Evolutionary conservation across 2,888 invertebrate species (phyloP).

Genomic region (Tuberolachnus salignus): DNA sequence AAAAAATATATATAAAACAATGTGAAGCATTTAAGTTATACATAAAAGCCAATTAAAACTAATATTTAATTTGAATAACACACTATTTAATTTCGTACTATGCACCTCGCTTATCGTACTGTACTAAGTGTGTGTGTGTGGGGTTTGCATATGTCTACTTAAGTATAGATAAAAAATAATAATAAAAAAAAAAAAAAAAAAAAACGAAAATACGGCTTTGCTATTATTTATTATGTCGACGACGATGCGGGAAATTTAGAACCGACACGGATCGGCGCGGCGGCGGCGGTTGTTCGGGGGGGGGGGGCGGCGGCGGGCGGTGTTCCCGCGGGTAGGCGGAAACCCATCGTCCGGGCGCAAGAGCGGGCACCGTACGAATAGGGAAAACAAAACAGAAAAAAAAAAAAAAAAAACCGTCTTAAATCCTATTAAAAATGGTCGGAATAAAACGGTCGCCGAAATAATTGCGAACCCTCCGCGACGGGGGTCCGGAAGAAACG

Average conservation of each 20-base stretch:
- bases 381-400: not conserved
- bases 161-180: not conserved
- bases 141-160: no score
- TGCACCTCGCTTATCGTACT: no score
- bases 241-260: slow-evolving; percentile 21
- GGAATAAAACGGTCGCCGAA: not conserved
- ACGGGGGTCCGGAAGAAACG: not conserved
- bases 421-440: slow-evolving; percentile 14
- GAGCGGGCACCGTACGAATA: not conserved
- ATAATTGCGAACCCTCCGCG: slow-evolving; percentile 8
- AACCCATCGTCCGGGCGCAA: not conserved
- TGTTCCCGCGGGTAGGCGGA: no score
- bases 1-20: no score
- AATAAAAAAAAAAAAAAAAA: no score
- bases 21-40: no score
- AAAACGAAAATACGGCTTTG: no score
- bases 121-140: not conserved
- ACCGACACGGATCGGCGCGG: not conserved
- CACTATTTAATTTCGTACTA: no score
- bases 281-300: not conserved
- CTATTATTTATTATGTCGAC: slow-evolving; percentile 11
- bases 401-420: not conserved
- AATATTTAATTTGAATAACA: no score
- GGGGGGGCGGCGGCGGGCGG: not conserved
- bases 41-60: no score